Conservation (phyloP, 2,888 invertebrate genomes). For the Fragum fragum region DNA sequence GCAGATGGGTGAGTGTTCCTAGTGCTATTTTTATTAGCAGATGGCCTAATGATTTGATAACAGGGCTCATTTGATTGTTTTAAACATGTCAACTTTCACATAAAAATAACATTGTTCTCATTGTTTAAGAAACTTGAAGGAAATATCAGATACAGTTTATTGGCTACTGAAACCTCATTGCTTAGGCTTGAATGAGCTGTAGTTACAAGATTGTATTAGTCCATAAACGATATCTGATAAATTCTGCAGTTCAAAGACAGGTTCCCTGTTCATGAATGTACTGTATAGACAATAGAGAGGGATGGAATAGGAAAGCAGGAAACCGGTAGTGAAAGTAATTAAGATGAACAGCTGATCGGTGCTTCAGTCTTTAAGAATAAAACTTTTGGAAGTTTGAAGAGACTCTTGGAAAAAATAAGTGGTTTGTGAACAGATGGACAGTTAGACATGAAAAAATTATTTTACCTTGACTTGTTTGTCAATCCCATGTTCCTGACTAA, state of each 20-base stretch:
- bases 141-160: not conserved
- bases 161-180: no score
- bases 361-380: not conserved
- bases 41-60: slow-evolving; percentile 34
- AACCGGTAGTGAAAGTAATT: not conserved
- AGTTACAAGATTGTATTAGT: no score
- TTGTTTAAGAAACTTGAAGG: slow-evolving; percentile 12
- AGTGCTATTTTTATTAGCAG: slow-evolving; percentile 28
- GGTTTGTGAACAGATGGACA: slow-evolving; percentile 6
- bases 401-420: not conserved
- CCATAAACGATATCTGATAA: not conserved
- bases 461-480: not conserved
- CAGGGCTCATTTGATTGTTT: slow-evolving; percentile 25
- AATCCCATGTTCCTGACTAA: not conserved
- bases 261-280: slow-evolving; percentile 8
- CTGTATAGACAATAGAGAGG: slow-evolving; percentile 8
- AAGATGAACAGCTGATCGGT: slow-evolving; percentile 15
- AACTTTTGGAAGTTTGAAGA: slow-evolving; percentile 14
- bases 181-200: no score
- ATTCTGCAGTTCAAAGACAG: slow-evolving; percentile 6
- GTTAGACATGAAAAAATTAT: not conserved
- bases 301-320: not conserved
- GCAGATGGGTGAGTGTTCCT: slow-evolving; percentile 13
- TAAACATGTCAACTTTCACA: slow-evolving; percentile 31
- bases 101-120: slow-evolving; percentile 27